A percentile compares a stretch with the other conserved stretches of the same genome.
phyloP scores from a whole-genome alignment of 2,113 vertebrate species.

The Megaleporinus macrocephalus region DNA sequence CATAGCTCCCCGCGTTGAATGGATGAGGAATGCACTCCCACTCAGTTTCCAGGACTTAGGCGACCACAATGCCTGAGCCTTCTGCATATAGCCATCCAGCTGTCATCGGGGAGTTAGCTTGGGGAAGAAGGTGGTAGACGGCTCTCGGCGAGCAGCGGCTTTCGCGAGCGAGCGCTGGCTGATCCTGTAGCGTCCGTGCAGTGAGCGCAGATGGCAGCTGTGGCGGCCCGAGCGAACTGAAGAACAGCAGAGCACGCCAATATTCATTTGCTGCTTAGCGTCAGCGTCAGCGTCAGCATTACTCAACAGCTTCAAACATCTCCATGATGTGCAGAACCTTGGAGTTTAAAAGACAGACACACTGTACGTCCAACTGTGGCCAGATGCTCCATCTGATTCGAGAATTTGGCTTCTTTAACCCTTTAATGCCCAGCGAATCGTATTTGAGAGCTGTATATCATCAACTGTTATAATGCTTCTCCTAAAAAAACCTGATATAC shows the following conservation, averaged over 20 bases:
- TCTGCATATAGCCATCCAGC: conserved; percentile 74
- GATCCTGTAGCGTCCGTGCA: conserved; percentile 28
- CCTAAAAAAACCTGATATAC: no score
- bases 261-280: no score
- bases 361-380: no score
- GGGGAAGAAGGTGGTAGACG: conserved; percentile 54
- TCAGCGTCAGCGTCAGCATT: no score
- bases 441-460: no score
- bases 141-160: conserved; percentile 30
- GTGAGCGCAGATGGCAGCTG: conserved; percentile 23
- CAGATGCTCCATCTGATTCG: no score
- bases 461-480: no score
- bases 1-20: conserved; percentile 18
- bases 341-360: no score
- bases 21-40: conserved; percentile 61
- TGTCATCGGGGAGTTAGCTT: conserved; percentile 64
- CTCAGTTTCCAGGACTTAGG: conserved; percentile 65
- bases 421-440: no score
- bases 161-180: conserved; percentile 31
- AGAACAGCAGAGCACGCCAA: background rate
- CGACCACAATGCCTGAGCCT: conserved; percentile 39
- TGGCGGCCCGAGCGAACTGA: background rate
- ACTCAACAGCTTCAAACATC: no score
- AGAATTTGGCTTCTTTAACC: no score
- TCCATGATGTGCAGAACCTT: no score